Evolutionary conservation across 2,888 invertebrate genomes (phyloP).

Genomic region (Sipha maydis): DNA sequence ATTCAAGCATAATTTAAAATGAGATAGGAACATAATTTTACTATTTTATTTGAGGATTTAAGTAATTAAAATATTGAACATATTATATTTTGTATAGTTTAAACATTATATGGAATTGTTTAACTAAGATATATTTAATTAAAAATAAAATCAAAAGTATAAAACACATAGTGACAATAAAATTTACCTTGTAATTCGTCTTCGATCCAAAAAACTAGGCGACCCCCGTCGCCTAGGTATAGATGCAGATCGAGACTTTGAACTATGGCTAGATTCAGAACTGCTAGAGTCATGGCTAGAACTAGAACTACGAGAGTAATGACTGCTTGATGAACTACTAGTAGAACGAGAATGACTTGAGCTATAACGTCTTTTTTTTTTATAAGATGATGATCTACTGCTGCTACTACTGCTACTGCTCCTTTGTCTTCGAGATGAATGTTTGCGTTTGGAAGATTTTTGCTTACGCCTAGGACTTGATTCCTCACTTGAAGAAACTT

Average conservation of each 20-base stretch:
- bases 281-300: slow-evolving; percentile 70
- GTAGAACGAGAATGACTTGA: slow-evolving; percentile 51
- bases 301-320: slow-evolving; percentile 67
- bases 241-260: slow-evolving; percentile 80
- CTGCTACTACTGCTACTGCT: slow-evolving; percentile 50
- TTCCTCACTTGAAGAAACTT: slow-evolving; percentile 46
- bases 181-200: slow-evolving; percentile 92
- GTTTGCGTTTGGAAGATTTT: slow-evolving; percentile 54
- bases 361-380: slow-evolving; percentile 53
- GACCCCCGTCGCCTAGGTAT: slow-evolving; percentile 93
- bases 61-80: slow-evolving; percentile 53
- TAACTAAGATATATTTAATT: slow-evolving; percentile 53
- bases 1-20: slow-evolving; percentile 61
- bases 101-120: slow-evolving; percentile 54
- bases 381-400: slow-evolving; percentile 48
- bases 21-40: slow-evolving; percentile 62
- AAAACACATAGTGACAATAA: slow-evolving; percentile 51
- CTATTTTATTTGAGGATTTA: slow-evolving; percentile 60
- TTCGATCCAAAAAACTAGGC: slow-evolving; percentile 91
- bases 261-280: slow-evolving; percentile 68
- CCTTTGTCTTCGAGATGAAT: slow-evolving; percentile 29
- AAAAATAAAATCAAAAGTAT: slow-evolving; percentile 48
- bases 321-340: slow-evolving; percentile 60
- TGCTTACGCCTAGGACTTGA: slow-evolving; percentile 57
- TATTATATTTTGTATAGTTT: slow-evolving; percentile 52